These are phyloP conservation scores for Cladorhizidae sp. DNA, from an alignment of 37 sponge, comb jelly and placozoan genomes.

Conservation along the genomic window DNA sequence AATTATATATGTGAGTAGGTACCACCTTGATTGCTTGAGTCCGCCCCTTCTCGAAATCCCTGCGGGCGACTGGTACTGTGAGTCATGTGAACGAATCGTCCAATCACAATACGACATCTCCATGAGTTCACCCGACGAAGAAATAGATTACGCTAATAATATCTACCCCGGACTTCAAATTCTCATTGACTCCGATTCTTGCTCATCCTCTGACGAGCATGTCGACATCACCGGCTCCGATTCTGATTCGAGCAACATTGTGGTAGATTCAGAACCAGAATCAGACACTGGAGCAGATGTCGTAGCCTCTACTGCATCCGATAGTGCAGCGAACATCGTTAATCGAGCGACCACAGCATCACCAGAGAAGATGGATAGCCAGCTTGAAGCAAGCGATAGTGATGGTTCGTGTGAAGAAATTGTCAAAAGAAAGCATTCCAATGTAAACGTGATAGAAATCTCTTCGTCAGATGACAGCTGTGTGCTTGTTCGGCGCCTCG, in stretches of 20 bases:
- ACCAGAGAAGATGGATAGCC: background rate
- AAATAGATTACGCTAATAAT: background rate
- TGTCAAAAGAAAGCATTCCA: background rate
- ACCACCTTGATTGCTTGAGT: conserved; percentile 67
- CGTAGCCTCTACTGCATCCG: background rate
- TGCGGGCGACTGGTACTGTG: conserved; percentile 71
- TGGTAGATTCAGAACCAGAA: conserved; percentile 9
- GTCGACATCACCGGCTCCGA: background rate
- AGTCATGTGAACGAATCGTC: conserved; percentile 39
- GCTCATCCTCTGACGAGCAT: background rate
- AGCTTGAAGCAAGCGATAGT: background rate
- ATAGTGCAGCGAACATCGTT: too few relatives aligned
- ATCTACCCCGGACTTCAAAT: background rate
- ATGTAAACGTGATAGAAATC: too few relatives aligned
- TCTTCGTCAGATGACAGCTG: too few relatives aligned
- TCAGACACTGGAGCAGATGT: too few relatives aligned
- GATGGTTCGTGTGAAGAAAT: background rate
- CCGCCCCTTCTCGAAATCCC: conserved; percentile 64
- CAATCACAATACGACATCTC: conserved; percentile 2
- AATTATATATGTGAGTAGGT: conserved; percentile 62
- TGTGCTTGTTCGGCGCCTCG: too few relatives aligned
- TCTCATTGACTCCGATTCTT: background rate
- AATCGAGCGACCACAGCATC: too few relatives aligned
- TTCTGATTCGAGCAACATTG: conserved; percentile 1
- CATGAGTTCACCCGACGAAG: conserved; percentile 3